phyloP scores from a whole-genome alignment of 2,113 vertebrate genomes.

The Pomatostomus ruficeps region DNA sequence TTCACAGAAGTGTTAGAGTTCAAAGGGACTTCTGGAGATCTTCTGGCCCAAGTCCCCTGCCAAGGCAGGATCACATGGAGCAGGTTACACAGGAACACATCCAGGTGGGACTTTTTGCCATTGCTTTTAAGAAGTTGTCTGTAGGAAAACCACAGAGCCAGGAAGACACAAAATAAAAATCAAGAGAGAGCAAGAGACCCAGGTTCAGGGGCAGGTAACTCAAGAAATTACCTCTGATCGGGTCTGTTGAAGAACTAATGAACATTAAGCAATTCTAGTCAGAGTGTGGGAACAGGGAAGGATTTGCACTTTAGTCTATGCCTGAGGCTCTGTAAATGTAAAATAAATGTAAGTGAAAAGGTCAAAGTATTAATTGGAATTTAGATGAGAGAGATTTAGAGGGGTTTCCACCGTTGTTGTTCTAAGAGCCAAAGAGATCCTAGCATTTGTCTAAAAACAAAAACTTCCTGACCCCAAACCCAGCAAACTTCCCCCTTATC shows the following conservation, averaged over 20 bases:
- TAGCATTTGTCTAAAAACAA: not conserved
- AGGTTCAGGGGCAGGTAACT: not conserved
- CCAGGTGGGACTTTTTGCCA: not conserved
- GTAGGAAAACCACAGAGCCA: not conserved
- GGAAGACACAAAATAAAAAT: not conserved
- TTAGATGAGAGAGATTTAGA: not conserved
- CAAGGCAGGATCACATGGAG: not conserved
- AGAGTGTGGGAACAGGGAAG: not conserved
- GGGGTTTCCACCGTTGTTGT: not conserved
- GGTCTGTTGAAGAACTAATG: not conserved
- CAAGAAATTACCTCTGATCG: not conserved
- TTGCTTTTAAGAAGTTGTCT: not conserved
- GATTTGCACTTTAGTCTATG: not conserved
- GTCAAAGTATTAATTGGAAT: not conserved
- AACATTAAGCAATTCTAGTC: not conserved
- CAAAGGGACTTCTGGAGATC: not conserved
- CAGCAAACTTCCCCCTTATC: not conserved
- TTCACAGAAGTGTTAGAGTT: fast-evolving
- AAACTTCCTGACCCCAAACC: not conserved
- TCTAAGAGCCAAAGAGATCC: not conserved
- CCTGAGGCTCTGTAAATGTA: not conserved
- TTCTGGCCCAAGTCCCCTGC: not conserved
- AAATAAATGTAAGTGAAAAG: not conserved
- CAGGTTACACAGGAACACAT: not conserved
- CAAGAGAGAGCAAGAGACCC: not conserved